phyloP scores from a whole-genome alignment of 2,888 invertebrate genomes.

The Stegana nigrithorax region DNA sequence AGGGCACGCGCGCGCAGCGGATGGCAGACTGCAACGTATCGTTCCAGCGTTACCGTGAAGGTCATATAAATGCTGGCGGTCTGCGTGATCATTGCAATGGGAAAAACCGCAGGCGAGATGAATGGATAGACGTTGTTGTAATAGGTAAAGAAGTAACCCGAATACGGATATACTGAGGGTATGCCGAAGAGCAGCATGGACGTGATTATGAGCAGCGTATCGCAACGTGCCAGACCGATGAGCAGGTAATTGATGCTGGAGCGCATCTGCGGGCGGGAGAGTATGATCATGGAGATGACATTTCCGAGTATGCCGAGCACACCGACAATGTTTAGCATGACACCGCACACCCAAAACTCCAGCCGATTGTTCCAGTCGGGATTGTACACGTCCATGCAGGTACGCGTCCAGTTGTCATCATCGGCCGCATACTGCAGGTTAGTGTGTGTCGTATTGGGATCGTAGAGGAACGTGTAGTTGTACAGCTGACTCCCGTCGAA shows the following conservation, averaged over 20 bases:
- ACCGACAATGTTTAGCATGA: constrained; percentile 83
- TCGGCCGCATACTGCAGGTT: constrained; percentile 27
- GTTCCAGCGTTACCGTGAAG: constrained; percentile 89
- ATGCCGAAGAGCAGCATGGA: constrained; percentile 88
- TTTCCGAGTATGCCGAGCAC: constrained; percentile 90
- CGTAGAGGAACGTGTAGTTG: constrained; percentile 1
- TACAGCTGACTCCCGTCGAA: constrained; percentile 25
- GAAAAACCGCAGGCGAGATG: constrained; percentile 83
- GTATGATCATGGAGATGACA: constrained; percentile 88
- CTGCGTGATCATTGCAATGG: constrained; percentile 88
- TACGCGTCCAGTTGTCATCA: constrained; percentile 41
- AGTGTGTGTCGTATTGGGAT: not conserved
- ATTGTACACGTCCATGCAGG: constrained; percentile 55
- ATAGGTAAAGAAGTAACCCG: constrained; percentile 80
- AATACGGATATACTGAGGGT: constrained; percentile 86
- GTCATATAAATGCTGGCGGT: constrained; percentile 94
- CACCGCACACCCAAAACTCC: constrained; percentile 85
- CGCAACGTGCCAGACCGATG: constrained; percentile 92
- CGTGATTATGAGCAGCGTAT: constrained; percentile 89
- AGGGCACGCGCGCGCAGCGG: constrained; percentile 89
- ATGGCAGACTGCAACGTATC: constrained; percentile 94
- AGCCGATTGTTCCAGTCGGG: constrained; percentile 70
- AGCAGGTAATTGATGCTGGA: constrained; percentile 95
- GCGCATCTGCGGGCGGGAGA: constrained; percentile 93
- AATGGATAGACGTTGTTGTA: constrained; percentile 84